Evolutionary conservation across 2,797 vertebrate genomes (phyloP), one percentile per base, ranked within the genome.

Genomic region (Anguilla anguilla): DNA sequence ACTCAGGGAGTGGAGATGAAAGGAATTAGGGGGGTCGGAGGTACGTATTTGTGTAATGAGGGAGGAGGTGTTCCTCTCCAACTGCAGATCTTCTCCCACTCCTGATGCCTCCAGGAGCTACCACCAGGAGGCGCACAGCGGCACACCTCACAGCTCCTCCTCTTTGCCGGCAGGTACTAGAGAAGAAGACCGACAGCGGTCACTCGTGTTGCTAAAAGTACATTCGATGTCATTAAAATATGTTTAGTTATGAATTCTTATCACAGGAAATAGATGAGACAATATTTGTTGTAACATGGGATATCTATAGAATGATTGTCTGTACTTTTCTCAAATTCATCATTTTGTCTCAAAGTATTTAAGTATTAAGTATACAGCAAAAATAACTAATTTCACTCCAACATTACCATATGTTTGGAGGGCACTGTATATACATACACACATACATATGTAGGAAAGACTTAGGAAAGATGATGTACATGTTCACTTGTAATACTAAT

Each of bases 81-180:
- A 84, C 22, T 49, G 15, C 19, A 83, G 46, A 22, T 25, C 43
- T 61, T 17, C 35, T n/a, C 25, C 19, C 59, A 88, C 74, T 87
- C 31, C 85, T 83, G 69, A 86, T 90, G 72, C 74, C 82, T 59
- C n/a, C 84, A 87, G 79, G 59, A 82, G 85, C 59, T 61, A 31
- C 72, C 67, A 86, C 39, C 86, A 84, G 61, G 59, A 49, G 31
- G 59, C 51, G 7, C 46, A 4, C 57, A 31, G 31, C 53, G 10
- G 19, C 22, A 22, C 79, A 72, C 35, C 85, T 95, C 91, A 96
- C 91, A 95, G 93, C 77, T 95, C 93, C 0, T 90, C 92, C 0
- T 95, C 95, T 83, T 94, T 94, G 1, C 85, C 96, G 96, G 89
- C 89, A 88, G 91, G 93, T 49, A 67, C 57, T 61, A 31, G 9